phyloP scores from a whole-genome alignment of 2,888 invertebrate genomes.

The Campopleginae sp. region DNA sequence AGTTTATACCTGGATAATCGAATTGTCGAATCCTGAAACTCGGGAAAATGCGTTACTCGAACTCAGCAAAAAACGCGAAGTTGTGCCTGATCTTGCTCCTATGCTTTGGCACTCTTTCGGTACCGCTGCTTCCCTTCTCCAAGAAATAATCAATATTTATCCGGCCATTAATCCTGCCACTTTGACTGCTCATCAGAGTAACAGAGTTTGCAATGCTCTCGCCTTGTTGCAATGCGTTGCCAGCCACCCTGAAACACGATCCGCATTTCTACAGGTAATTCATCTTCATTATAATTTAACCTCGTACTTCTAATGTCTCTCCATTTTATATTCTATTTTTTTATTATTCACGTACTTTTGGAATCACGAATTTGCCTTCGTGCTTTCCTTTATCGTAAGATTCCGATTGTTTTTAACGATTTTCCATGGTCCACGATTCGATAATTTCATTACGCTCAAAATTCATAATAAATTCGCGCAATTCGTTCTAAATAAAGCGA shows the following conservation, averaged over 20 bases:
- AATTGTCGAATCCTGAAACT: slow-evolving; percentile 96
- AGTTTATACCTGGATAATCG: slow-evolving; percentile 96
- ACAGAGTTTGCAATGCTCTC: slow-evolving; percentile 99
- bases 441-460: neutral
- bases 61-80: slow-evolving; percentile 94
- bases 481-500: neutral
- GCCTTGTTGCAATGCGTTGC: slow-evolving; percentile 99
- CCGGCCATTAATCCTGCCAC: slow-evolving; percentile 99
- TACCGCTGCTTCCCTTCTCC: slow-evolving; percentile 97
- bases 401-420: neutral
- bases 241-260: slow-evolving; percentile 99
- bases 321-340: neutral
- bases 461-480: neutral
- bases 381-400: neutral
- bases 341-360: neutral
- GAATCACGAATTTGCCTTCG: neutral
- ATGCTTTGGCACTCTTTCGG: slow-evolving; percentile 99
- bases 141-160: slow-evolving; percentile 99
- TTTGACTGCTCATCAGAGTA: slow-evolving; percentile 98
- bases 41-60: slow-evolving; percentile 98
- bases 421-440: neutral
- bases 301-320: neutral
- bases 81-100: slow-evolving; percentile 98
- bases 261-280: slow-evolving; percentile 92
- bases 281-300: neutral